Conservation (phyloP, 2,113 vertebrate species). For the Sceloporus undulatus region DNA sequence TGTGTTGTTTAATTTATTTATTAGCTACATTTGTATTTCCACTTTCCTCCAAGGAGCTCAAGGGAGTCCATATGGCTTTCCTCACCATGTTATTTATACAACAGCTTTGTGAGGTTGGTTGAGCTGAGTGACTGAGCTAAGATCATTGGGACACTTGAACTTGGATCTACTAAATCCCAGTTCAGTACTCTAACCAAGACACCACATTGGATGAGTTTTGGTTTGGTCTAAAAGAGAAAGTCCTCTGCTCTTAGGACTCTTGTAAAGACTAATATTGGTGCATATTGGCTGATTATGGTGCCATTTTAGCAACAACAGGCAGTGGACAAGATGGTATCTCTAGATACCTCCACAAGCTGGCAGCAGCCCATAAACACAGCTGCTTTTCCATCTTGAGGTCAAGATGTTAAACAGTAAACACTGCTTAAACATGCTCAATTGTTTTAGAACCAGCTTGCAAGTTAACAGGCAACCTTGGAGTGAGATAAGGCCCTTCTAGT, state of each 20-base stretch:
- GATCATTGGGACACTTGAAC: too few species aligned
- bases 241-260: not conserved
- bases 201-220: not conserved
- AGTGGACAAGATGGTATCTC: not conserved
- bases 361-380: not conserved
- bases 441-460: not conserved
- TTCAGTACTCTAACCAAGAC: not conserved
- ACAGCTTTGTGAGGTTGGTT: too few species aligned
- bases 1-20: too few species aligned
- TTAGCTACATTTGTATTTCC: too few species aligned
- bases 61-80: too few species aligned
- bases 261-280: not conserved
- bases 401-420: not conserved
- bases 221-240: not conserved
- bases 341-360: not conserved
- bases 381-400: not conserved
- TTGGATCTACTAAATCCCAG: too few species aligned
- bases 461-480: not conserved
- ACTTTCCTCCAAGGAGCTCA: too few species aligned
- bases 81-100: too few species aligned
- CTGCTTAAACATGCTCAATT: not conserved
- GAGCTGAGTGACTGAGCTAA: too few species aligned
- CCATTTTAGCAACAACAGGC: not conserved
- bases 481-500: not conserved
- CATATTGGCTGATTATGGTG: too few species aligned